Base-by-base conservation (phyloP, 2,797 vertebrate species). In the Pipistrellus nathusii region DNA sequence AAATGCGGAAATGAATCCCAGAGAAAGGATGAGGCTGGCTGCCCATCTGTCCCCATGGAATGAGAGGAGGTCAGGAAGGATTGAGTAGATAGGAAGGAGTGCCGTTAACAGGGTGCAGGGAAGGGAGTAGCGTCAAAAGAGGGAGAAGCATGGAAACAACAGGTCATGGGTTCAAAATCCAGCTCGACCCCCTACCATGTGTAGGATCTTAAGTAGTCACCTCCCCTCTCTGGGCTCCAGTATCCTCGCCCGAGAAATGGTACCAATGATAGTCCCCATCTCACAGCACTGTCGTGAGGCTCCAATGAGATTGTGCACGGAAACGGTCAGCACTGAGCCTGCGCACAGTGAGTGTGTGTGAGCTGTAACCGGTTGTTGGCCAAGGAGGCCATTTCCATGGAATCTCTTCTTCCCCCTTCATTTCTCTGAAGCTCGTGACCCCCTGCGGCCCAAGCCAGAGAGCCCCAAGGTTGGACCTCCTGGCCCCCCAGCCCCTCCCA, bases 401-500 rank as follows among this genome's bases (percentile, higher is more conserved):
- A 94, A 51, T 20, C 27, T 82, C 84, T 69, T 82, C 71, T 82
- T 53, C 59, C 20, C 71, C 23, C 6, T 71, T 85, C 53, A 12
- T 94, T 68, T 76, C 85, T 85, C 81, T 83, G 53, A 91, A 96
- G 94, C 86, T 96, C 5, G n/a, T 94, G 25, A 88, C 86, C 1
- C 90, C 64, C 35, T 86, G 85, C 2, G 0, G 76, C 72, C 83
- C 88, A 69, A 35, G 35, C 44, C 51, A 44, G 75, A 75, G 12
- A 55, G 10, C 76, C 30, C 76, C 25, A 44, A 64, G 21, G 18
- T 21, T 71, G 53, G 53, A 73, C 8, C 25, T 27, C 62, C 32
- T 53, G 25, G 21, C 8, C 10, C 64, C 55, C 8, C 46, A 68
- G 9, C 8, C 83, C 13, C 83, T 94, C 25, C 95, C 95, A 9